Evolutionary conservation across 2,113 vertebrate genomes (phyloP).

Genomic region (western clawed frog (Xenopus tropicalis)): DNA sequence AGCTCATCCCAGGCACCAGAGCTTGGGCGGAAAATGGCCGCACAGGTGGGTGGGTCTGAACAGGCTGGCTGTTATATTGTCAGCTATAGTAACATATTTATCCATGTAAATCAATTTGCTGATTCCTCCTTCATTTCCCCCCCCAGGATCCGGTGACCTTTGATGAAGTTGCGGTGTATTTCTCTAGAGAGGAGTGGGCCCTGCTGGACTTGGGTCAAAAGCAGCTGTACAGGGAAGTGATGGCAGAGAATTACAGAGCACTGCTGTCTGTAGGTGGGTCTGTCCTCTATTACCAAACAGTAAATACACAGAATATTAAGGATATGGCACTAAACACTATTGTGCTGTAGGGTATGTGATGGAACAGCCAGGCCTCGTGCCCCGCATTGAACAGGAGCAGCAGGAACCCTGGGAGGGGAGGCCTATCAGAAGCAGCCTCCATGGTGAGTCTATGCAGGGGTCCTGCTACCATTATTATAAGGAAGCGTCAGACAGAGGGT

Average conservation of each 20-base stretch:
- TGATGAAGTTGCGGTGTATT: slow-evolving; percentile 25
- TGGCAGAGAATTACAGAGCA: slow-evolving; percentile 25
- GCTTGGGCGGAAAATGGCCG: background rate
- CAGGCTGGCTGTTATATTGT: too few species aligned
- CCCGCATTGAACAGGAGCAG: slow-evolving; percentile 7
- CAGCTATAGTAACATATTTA: too few species aligned
- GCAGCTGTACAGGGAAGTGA: slow-evolving; percentile 24
- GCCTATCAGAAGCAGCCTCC: background rate
- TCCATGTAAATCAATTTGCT: too few species aligned
- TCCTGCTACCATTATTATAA: background rate
- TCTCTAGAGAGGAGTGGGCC: slow-evolving; percentile 23
- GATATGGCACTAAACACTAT: too few species aligned
- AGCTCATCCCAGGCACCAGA: too few species aligned
- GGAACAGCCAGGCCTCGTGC: slow-evolving; percentile 10
- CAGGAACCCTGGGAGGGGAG: slow-evolving; percentile 10
- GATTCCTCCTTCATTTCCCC: too few species aligned
- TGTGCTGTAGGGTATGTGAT: background rate
- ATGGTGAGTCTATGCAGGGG: background rate
- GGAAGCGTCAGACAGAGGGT: background rate
- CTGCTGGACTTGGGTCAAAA: slow-evolving; percentile 16
- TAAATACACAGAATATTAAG: too few species aligned
- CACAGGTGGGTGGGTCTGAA: background rate
- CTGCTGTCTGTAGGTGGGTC: slow-evolving; percentile 22
- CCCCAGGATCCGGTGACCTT: background rate
- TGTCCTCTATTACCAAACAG: too few species aligned